Conservation (phyloP, 2,888 invertebrate species). For the Eupeodes latifasciatus region DNA sequence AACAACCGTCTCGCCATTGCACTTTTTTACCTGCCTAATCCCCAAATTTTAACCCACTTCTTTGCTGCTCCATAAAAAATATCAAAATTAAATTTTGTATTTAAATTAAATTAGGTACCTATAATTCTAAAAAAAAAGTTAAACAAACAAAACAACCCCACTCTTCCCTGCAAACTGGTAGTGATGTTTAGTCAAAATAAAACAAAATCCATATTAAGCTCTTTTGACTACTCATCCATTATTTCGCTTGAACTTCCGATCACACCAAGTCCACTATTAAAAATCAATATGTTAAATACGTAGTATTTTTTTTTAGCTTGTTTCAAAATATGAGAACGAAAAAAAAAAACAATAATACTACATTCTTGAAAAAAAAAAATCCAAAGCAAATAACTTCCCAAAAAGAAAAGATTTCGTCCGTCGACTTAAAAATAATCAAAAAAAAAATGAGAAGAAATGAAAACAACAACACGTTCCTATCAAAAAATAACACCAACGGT, state of each 20-base stretch:
- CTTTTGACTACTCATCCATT: conserved; percentile 49
- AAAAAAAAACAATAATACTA: conserved; percentile 29
- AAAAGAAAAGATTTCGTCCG: conserved; percentile 26
- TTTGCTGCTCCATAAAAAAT: not conserved
- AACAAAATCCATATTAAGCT: conserved; percentile 27
- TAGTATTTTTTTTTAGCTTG: conserved; percentile 6
- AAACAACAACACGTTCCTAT: conserved; percentile 46
- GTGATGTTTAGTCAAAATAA: not conserved
- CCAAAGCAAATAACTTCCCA: conserved; percentile 66
- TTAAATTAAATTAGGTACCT: not conserved
- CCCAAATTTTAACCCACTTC: not conserved
- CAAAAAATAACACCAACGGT: conserved; percentile 47
- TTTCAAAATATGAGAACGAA: conserved; percentile 7
- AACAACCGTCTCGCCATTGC: not conserved
- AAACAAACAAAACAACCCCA: not conserved
- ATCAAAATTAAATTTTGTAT: not conserved
- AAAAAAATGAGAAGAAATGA: conserved; percentile 33
- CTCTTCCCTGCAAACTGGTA: not conserved
- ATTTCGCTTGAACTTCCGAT: conserved; percentile 65
- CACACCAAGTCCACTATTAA: conserved; percentile 43
- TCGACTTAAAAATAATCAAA: conserved; percentile 23
- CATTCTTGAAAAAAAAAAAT: conserved; percentile 39
- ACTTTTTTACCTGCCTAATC: not conserved
- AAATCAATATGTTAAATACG: conserved; percentile 57
- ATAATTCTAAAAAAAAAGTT: not conserved